Evolutionary conservation across 2,113 vertebrate genomes (phyloP).

Genomic region (Ageneiosus marmoratus): DNA sequence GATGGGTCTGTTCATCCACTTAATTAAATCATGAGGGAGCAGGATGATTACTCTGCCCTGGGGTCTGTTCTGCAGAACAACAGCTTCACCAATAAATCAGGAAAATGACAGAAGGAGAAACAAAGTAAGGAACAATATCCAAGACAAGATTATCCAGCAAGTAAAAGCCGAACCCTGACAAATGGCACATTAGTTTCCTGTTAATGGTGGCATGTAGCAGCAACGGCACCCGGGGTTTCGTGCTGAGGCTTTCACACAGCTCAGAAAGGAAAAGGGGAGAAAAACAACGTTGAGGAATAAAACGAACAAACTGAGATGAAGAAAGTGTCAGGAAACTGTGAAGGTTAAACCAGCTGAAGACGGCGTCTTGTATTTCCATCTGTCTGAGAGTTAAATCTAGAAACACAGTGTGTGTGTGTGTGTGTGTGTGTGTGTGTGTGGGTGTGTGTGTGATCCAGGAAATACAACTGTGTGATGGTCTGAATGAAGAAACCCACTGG

Average conservation of each 20-base stretch:
- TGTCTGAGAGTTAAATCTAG: background rate
- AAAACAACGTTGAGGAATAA: too few relatives aligned
- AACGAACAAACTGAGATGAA: background rate
- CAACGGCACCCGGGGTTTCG: background rate
- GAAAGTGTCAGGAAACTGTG: background rate
- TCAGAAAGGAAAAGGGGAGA: too few relatives aligned
- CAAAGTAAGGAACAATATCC: background rate
- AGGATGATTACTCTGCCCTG: constrained; percentile 15
- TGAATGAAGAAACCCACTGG: background rate
- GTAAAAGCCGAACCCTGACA: constrained; percentile 5
- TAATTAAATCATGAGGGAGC: constrained; percentile 4
- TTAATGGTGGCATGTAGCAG: background rate
- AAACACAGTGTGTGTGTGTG: background rate
- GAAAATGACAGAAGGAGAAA: constrained; percentile 2
- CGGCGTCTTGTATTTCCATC: background rate
- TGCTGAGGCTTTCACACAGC: constrained; percentile 5
- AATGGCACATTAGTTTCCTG: constrained; percentile 10
- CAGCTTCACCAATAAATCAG: constrained; percentile 28
- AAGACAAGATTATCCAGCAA: constrained; percentile 3
- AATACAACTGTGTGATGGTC: background rate
- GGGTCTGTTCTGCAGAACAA: constrained; percentile 24
- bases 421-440: too few relatives aligned
- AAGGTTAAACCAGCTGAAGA: background rate
- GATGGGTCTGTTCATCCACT: constrained; percentile 14
- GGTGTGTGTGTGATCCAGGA: too few relatives aligned